A percentile compares a stretch with the other conserved stretches of the same genome.
phyloP scores from a whole-genome alignment of 2,113 vertebrate genomes.

The Apodemus sylvaticus region DNA sequence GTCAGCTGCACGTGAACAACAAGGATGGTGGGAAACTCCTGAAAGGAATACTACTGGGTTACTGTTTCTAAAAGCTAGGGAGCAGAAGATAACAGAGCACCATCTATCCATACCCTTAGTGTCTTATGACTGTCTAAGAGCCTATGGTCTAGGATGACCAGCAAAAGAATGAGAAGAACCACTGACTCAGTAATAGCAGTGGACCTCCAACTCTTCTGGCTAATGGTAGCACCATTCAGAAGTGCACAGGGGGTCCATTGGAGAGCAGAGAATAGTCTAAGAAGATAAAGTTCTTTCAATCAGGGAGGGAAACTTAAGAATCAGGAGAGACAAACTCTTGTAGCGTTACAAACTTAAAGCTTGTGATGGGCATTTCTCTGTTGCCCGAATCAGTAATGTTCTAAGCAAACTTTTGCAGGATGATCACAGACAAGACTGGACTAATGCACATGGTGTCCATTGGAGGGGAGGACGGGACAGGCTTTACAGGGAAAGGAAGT shows the following conservation, averaged over 20 bases:
- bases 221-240: neutral
- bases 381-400: conserved; percentile 2
- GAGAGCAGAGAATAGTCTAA: neutral
- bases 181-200: neutral
- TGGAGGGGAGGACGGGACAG: neutral
- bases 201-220: neutral
- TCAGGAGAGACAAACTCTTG: conserved; percentile 37
- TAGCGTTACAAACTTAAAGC: conserved; percentile 25
- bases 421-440: neutral
- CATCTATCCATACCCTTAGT: neutral
- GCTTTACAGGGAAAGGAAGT: neutral
- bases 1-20: neutral
- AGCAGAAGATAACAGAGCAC: neutral
- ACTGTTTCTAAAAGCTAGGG: neutral
- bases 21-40: neutral
- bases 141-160: neutral
- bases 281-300: conserved; percentile 15
- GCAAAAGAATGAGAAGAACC: neutral
- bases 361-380: conserved; percentile 39
- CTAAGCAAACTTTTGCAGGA: neutral
- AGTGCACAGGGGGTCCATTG: neutral
- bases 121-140: neutral
- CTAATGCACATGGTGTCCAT: no score
- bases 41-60: neutral
- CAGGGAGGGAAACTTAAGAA: conserved; percentile 48